Evolutionary conservation across 92 coral and sea anemone genomes (phyloP), one percentile per base, ranked within the genome.

Genomic region (Hydrozoanthus gracilis): DNA sequence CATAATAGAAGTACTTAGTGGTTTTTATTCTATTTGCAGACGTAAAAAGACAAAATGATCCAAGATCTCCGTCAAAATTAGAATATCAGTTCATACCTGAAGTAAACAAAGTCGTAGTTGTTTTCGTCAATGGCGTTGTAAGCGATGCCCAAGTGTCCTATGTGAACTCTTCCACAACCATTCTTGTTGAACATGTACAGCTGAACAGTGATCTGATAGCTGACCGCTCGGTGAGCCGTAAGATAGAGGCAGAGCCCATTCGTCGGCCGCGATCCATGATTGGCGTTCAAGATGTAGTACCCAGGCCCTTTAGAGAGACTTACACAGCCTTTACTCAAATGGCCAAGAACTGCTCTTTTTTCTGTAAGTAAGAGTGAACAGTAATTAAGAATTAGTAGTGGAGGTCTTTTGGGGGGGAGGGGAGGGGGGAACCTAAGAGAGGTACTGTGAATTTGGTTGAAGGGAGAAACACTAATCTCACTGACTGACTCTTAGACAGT

Each of bases 31-130:
- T 27, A 27, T 27, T 27, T 27, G 35, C 35, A 27, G 35, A 27
- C 35, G 10, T 9, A 76, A n/a, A 14, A 6, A 14, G 4, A 48
- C 10, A 35, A 76, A 47, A 12, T 18, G 44, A 12, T 18, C 3
- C 44, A 17, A 76, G 52, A 47, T n/a, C 44, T 13, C 47, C 58
- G n/a, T 48, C 44, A 51, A 27, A 11, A 8, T 7, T 7, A 74
- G 48, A 13, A 56, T 35, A 12, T 20, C 5, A 27, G 35, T 8
- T 51, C 69, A 49, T 89, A 92, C 94, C 94, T 86, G 83, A 92
- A 92, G 87, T 92, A 92, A 61, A 92, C 92, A 62, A 92, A 92
- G 73, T 92, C 94, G 55, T 74, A 92, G 84, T 86, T 89, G 89
- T 88, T 78, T 14, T 86, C 76, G 74, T 92, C 90, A 12, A 50